Evolutionary conservation across 2,888 invertebrate genomes (phyloP).

Genomic region (Cosmopolites sordidus): DNA sequence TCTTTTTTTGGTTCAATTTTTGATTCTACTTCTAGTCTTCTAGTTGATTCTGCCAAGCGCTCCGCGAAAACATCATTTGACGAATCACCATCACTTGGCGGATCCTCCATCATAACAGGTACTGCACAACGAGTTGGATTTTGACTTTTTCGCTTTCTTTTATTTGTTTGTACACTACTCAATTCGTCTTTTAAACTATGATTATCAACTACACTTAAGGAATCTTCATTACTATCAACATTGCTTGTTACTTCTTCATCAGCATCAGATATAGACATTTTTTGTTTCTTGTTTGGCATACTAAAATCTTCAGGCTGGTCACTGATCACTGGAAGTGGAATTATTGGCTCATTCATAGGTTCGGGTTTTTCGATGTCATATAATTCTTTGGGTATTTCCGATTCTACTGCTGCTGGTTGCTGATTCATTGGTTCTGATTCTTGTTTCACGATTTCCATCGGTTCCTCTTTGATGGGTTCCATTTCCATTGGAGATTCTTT

Average conservation of each 20-base stretch:
- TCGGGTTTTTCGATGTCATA: slow-evolving; percentile 12
- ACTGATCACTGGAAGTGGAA: slow-evolving; percentile 26
- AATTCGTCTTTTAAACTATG: slow-evolving; percentile 55
- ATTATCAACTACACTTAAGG: slow-evolving; percentile 54
- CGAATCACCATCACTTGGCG: slow-evolving; percentile 58
- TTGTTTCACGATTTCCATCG: background rate
- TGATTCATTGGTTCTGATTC: background rate
- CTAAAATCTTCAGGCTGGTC: slow-evolving; percentile 68
- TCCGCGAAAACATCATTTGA: slow-evolving; percentile 53
- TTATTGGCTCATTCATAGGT: slow-evolving; percentile 3
- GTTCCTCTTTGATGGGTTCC: slow-evolving; percentile 7
- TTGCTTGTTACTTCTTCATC: slow-evolving; percentile 56
- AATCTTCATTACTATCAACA: slow-evolving; percentile 63
- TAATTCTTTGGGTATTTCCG: slow-evolving; percentile 4
- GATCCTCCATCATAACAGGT: slow-evolving; percentile 53
- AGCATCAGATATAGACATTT: slow-evolving; percentile 53
- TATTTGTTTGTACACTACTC: slow-evolving; percentile 58
- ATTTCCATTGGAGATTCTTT: slow-evolving; percentile 34
- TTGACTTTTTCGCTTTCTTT: slow-evolving; percentile 81
- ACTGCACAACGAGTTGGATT: slow-evolving; percentile 81
- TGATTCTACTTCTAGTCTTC: slow-evolving; percentile 30
- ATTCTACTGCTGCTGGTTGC: slow-evolving; percentile 9
- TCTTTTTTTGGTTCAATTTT: slow-evolving; percentile 32
- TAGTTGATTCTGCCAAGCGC: slow-evolving; percentile 32
- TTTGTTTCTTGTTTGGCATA: slow-evolving; percentile 61